Evolutionary conservation across 2,888 invertebrate genomes (phyloP).

Genomic region (Aspidapion aeneum): DNA sequence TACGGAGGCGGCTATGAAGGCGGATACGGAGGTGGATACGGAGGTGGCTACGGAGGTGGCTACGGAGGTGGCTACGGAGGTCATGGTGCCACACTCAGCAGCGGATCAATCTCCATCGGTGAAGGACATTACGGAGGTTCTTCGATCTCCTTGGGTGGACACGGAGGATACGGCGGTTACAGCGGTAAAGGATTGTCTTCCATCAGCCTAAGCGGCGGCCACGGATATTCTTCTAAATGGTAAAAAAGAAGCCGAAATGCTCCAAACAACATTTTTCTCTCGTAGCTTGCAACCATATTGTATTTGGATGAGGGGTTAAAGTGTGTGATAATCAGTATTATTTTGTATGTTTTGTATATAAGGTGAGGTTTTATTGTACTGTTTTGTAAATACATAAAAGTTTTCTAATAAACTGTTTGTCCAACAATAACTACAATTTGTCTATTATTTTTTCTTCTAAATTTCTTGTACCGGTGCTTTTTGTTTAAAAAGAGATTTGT

Average conservation of each 20-base stretch:
- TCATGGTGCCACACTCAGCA: too few species aligned
- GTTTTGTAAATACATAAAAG: background rate
- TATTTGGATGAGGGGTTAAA: too few species aligned
- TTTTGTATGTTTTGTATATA: conserved; percentile 19
- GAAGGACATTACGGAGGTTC: conserved; percentile 19
- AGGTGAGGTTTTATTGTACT: background rate
- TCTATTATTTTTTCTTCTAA: too few species aligned
- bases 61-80: conserved; percentile 16
- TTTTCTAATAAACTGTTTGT: too few species aligned
- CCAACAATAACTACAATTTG: too few species aligned
- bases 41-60: conserved; percentile 13
- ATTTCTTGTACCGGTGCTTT: too few species aligned
- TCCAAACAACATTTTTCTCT: too few species aligned
- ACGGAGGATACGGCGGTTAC: conserved; percentile 5
- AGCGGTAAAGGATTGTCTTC: too few species aligned
- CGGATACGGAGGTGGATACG: conserved; percentile 29
- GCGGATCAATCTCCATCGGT: conserved; percentile 18
- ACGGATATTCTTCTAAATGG: too few species aligned
- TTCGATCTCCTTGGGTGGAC: conserved; percentile 8
- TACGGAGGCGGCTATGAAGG: conserved; percentile 3
- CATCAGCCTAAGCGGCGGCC: conserved; percentile 2
- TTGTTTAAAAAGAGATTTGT: too few species aligned
- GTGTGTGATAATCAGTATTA: conserved; percentile 25
- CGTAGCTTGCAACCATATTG: too few species aligned
- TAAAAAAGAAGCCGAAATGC: too few species aligned